phyloP scores from a whole-genome alignment of 1,140 invertebrate species.

The Macrostomum lignano region DNA sequence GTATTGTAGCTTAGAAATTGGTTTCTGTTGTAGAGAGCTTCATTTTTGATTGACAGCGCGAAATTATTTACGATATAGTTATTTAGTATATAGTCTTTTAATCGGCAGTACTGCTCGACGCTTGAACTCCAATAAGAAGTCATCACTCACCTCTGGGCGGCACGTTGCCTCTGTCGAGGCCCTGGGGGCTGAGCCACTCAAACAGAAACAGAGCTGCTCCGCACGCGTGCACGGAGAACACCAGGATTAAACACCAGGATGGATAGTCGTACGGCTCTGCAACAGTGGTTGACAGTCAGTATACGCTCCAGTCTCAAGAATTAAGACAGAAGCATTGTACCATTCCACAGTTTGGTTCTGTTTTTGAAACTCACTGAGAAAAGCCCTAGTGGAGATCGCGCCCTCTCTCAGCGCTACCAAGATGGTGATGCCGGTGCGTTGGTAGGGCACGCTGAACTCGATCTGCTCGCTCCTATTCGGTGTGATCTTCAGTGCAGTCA shows the following conservation, averaged over 20 bases:
- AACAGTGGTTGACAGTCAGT: no score
- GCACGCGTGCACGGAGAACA: constrained; percentile 79
- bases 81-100: no score
- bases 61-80: no score
- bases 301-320: no score
- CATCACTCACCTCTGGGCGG: constrained; percentile 26
- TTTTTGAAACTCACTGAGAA: constrained; percentile 48
- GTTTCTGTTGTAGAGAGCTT: no score
- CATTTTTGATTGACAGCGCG: no score
- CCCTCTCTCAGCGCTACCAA: constrained; percentile 83
- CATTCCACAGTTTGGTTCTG: no score
- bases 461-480: constrained; percentile 58
- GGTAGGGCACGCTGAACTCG: constrained; percentile 81
- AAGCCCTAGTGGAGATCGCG: constrained; percentile 91
- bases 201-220: constrained; percentile 86
- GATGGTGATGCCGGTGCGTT: constrained; percentile 91
- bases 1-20: no score
- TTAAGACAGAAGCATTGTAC: no score
- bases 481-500: constrained; percentile 85
- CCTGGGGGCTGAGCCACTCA: constrained; percentile 42
- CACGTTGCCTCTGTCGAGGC: constrained; percentile 15
- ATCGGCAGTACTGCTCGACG: no score
- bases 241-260: constrained; percentile 81
- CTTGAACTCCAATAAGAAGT: no score
- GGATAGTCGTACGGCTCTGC: constrained; percentile 84